These are phyloP conservation scores for Protophormia terraenovae DNA, from an alignment of 2,888 invertebrate genomes.

Conservation along the genomic window DNA sequence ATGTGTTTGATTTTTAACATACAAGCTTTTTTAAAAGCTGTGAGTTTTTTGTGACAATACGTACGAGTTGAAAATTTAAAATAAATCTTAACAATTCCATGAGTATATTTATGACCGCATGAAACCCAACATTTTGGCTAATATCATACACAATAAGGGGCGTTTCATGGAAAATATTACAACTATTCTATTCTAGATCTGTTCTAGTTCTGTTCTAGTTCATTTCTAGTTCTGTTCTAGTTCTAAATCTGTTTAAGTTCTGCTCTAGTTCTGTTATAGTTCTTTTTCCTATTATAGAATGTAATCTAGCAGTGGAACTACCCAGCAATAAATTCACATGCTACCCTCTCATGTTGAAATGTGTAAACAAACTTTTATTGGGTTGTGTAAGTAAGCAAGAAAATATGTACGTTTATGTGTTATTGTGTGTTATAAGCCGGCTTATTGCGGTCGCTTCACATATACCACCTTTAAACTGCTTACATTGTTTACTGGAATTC, in stretches of 20 bases:
- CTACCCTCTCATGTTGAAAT: not conserved
- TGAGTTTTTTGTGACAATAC: not conserved
- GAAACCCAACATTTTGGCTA: not conserved
- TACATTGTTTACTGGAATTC: constrained; percentile 25
- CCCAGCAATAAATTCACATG: not conserved
- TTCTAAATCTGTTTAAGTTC: too few species aligned
- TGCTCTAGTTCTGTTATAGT: too few species aligned
- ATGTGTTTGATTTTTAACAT: not conserved
- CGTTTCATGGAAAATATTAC: not conserved
- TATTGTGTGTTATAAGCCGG: constrained; percentile 28
- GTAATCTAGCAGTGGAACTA: too few species aligned
- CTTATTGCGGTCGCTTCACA: constrained; percentile 36
- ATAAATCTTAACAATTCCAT: constrained; percentile 54
- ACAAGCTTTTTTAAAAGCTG: not conserved
- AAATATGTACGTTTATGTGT: not conserved
- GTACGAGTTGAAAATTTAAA: constrained; percentile 20
- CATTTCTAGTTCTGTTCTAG: too few species aligned
- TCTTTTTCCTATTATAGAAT: too few species aligned
- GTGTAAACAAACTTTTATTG: not conserved
- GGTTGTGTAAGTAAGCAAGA: not conserved
- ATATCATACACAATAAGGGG: not conserved
- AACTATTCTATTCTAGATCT: too few species aligned
- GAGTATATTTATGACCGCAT: constrained; percentile 39
- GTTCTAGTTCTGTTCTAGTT: too few species aligned
- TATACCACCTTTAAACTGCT: constrained; percentile 20